Base-by-base conservation (phyloP, 2,113 vertebrate genomes). In the Cryptomyrus ogoouensis region DNA sequence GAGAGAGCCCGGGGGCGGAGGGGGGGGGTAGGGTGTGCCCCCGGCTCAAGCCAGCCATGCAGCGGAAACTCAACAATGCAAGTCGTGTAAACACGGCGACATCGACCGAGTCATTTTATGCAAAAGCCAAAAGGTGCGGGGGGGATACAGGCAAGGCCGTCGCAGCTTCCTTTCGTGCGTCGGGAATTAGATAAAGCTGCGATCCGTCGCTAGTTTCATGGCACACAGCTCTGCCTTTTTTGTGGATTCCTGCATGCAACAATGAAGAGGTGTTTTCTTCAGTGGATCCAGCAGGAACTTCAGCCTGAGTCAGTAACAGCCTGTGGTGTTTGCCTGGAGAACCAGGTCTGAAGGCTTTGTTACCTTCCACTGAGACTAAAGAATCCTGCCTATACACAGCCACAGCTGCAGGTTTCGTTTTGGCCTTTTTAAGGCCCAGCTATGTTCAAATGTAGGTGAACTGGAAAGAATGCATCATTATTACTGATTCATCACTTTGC, bases 1-100 rank as follows among this genome's bases (percentile, higher is more conserved):
- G 39, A 39, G 53, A 8, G 7, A 10, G 31, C 8, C 66, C 9
- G 50, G 88, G n/a, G 88, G 49, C 4, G 9, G 66, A 1, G 31
- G 2, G 12, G 52, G 39, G 39, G 39, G 31, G 77, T 47, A 17
- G 80, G 89, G 77, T 1, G 89, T 44, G 49, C 24, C 52, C 13
- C 80, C 10, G 0, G 24, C 13, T 62, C 50, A 84, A 24, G 9
- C 21, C 35, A 13, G 50, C 50, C 35, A 35, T 58, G 50, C 80
- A 84, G 89, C 42, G 77, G 50, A 89, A 89, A 84, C 35, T 6
- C 2, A 89, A 89, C 89, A 89, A 89, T 84, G 44, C 49, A 24
- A 80, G 21, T 31, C 12, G 9, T 24, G 50, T 46, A 84, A 83
- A 89, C 74, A 47, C 39, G 44, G 50, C 35, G 39, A 84, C 5